Evolutionary conservation across 2,888 invertebrate species (phyloP).

Genomic region (Exephanes ischioxanthus): DNA sequence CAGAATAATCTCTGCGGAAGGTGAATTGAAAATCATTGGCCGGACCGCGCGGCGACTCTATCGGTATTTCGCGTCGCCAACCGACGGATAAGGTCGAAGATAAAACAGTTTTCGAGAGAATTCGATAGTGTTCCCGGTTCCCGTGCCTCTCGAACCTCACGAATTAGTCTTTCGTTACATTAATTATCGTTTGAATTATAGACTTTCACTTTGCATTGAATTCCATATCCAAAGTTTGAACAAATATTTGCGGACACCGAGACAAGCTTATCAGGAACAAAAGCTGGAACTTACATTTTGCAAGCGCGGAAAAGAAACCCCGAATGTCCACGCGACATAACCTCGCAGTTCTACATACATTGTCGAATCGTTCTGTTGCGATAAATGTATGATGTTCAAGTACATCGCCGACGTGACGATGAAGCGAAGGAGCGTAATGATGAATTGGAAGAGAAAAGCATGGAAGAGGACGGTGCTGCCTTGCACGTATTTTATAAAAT

Average conservation of each 20-base stretch:
- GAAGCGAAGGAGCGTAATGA: not conserved
- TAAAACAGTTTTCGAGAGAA: not conserved
- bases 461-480: not conserved
- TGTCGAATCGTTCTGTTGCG: constrained; percentile 9
- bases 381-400: constrained; percentile 50
- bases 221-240: not conserved
- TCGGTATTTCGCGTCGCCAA: not conserved
- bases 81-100: not conserved
- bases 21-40: not conserved
- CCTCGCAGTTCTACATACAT: not conserved
- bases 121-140: too few species aligned
- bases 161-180: not conserved
- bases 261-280: too few species aligned
- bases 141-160: not conserved
- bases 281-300: too few species aligned
- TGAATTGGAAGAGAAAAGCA: not conserved
- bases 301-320: not conserved
- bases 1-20: not conserved
- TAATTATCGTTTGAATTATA: not conserved
- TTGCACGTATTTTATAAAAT: not conserved
- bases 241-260: too few species aligned
- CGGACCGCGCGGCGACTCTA: not conserved
- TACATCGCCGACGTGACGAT: constrained; percentile 6
- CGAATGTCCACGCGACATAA: constrained; percentile 5
- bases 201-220: not conserved